Evolutionary conservation across 2,113 vertebrate genomes (phyloP).

Genomic region (Eubucco bourcierii): DNA sequence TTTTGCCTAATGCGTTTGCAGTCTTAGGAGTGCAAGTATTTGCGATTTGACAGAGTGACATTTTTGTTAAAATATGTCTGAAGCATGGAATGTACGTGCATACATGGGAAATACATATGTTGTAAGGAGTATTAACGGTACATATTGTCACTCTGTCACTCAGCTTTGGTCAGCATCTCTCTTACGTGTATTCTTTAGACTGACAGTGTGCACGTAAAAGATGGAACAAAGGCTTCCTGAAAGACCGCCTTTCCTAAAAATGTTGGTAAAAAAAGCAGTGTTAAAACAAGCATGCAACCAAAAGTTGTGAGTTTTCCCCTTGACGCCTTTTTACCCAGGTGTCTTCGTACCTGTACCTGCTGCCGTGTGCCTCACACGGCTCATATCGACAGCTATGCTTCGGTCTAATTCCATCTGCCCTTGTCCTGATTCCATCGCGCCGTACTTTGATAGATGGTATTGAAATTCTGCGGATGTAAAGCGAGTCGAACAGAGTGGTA

Average conservation of each 20-base stretch:
- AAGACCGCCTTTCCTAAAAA: background rate
- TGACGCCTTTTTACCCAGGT: background rate
- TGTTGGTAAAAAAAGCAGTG: accelerated
- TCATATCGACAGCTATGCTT: accelerated
- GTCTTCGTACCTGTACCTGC: background rate
- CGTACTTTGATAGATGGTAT: background rate
- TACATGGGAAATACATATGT: constrained; percentile 45
- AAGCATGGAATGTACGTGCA: background rate
- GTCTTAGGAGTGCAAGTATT: constrained; percentile 32
- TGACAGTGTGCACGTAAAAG: background rate
- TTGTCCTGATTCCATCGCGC: accelerated
- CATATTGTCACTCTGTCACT: constrained; percentile 49
- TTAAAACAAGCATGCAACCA: background rate
- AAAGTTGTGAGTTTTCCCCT: background rate
- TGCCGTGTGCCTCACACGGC: accelerated
- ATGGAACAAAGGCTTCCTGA: background rate
- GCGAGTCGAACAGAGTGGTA: background rate
- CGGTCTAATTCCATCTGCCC: background rate
- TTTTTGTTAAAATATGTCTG: constrained; percentile 55
- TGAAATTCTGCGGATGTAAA: background rate
- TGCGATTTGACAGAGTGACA: constrained; percentile 46
- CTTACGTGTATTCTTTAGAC: background rate
- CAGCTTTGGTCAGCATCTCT: constrained; percentile 13
- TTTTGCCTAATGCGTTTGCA: constrained; percentile 58
- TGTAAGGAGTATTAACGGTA: too few species aligned